phyloP scores from a whole-genome alignment of 2,797 vertebrate genomes.

The Hydrocynus forskahlii region DNA sequence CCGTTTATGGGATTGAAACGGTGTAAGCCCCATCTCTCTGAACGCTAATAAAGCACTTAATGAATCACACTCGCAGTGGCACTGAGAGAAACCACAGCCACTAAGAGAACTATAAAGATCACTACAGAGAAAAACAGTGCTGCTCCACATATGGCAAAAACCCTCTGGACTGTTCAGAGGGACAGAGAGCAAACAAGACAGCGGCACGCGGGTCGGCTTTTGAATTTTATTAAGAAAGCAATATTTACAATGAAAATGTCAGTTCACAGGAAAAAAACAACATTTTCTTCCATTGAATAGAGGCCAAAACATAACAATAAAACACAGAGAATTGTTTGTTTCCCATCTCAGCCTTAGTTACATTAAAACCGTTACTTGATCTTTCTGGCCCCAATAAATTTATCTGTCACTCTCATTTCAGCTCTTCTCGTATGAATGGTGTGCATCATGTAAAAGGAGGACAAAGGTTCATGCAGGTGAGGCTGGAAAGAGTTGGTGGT shows the following conservation, averaged over 20 bases:
- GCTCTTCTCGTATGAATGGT: not conserved
- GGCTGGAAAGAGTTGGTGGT: no score
- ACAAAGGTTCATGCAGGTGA: not conserved
- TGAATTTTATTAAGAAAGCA: conserved; percentile 53
- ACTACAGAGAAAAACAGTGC: conserved; percentile 59
- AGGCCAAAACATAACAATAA: conserved; percentile 24
- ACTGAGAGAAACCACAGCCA: conserved; percentile 69
- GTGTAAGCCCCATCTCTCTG: conserved; percentile 71
- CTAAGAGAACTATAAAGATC: conserved; percentile 73
- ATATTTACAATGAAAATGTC: conserved; percentile 42
- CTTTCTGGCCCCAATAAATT: not conserved
- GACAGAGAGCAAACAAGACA: not conserved
- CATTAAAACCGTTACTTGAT: conserved; percentile 23
- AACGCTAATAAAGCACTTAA: conserved; percentile 74
- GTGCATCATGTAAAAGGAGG: not conserved
- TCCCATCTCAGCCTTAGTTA: not conserved
- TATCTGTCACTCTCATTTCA: not conserved
- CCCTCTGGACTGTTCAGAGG: not conserved
- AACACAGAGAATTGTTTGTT: not conserved
- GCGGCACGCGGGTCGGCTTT: not conserved
- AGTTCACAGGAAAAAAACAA: conserved; percentile 35
- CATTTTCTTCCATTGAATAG: not conserved
- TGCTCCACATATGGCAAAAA: conserved; percentile 41
- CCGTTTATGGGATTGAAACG: conserved; percentile 72
- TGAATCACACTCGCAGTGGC: conserved; percentile 75